Conservation (phyloP, 2,888 invertebrate species). For the Cyclophora punctaria region DNA sequence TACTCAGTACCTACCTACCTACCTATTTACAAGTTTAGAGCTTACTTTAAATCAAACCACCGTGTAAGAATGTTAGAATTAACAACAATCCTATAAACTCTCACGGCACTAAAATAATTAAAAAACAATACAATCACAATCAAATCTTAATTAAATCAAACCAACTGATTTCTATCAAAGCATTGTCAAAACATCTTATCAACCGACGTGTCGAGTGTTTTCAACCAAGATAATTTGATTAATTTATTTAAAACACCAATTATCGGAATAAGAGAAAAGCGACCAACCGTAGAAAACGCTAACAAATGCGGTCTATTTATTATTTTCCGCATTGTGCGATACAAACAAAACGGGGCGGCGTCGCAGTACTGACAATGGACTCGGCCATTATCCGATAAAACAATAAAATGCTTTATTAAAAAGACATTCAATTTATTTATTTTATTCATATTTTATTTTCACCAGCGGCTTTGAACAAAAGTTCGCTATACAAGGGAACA, state of each 20-base stretch:
- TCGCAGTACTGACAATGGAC: conserved; percentile 43
- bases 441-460: conserved; percentile 70
- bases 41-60: too few species aligned
- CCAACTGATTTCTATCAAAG: conserved; percentile 41
- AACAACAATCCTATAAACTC: too few species aligned
- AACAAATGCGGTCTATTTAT: conserved; percentile 72
- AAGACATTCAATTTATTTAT: conserved; percentile 73
- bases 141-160: conserved; percentile 31
- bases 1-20: too few species aligned
- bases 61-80: too few species aligned
- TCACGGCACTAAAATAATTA: too few species aligned
- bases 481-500: conserved; percentile 43
- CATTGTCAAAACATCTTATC: conserved; percentile 58
- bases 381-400: conserved; percentile 65
- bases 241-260: conserved; percentile 66
- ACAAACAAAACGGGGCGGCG: conserved; percentile 55
- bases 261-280: conserved; percentile 63
- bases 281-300: conserved; percentile 60
- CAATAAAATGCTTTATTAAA: conserved; percentile 71
- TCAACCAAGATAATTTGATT: conserved; percentile 68
- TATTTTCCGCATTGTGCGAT: conserved; percentile 65
- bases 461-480: conserved; percentile 50
- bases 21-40: too few species aligned
- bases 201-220: conserved; percentile 53
- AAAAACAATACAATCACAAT: conserved; percentile 28